Base-by-base conservation (phyloP, 2,797 vertebrate species). In the Enteromius unitaeniatus region DNA sequence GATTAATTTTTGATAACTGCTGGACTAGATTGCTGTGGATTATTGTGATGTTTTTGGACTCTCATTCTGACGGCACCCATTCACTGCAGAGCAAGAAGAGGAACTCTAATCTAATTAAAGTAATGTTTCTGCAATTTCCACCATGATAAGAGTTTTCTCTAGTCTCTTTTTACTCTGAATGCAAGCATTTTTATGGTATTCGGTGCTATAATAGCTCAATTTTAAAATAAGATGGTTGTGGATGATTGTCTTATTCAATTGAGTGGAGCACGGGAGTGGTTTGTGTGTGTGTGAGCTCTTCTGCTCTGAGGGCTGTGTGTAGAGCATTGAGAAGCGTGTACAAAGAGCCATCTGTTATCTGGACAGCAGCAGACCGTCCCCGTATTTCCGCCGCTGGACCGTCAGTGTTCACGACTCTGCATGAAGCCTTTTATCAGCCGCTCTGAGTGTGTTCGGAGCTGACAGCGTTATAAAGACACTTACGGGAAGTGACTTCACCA, bases 341-440 rank as follows among this genome's bases (percentile, higher is more conserved):
- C 60, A 82, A 82, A 75, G 81, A 75, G 14, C 28, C 14, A 6
- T 67, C 72, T 82, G 72, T 82, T 67, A 53, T 21, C 73, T 15
- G 15, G 21, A 82, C 17, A 31, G 21, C 3, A 60, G 8, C 79
- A 14, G 40, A 74, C 6, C 34, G 13, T 64, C 26, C 17, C 47
- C 11, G 2, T 28, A 13, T 55, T 55, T 68, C 19, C 62, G 3
- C 10, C 60, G 31, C 58, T 28, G 23, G 58, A 28, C 58, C 23
- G 26, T 15, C 77, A 65, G 42, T 28, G 23, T 62, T 65, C 42
- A 17, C 13, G 15, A 14, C 42, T 65, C 69, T 40, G 21, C 28
- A 10, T 73, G 19, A 34, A 23, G 15, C 28, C 42, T 26, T 81
- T 51, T 1, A 62, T 74, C 58, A 13, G 55, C 58, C 19, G 42